These are phyloP conservation scores for Oncorhynchus gorbuscha DNA, from an alignment of 2,113 vertebrate species.

Conservation along the genomic window DNA sequence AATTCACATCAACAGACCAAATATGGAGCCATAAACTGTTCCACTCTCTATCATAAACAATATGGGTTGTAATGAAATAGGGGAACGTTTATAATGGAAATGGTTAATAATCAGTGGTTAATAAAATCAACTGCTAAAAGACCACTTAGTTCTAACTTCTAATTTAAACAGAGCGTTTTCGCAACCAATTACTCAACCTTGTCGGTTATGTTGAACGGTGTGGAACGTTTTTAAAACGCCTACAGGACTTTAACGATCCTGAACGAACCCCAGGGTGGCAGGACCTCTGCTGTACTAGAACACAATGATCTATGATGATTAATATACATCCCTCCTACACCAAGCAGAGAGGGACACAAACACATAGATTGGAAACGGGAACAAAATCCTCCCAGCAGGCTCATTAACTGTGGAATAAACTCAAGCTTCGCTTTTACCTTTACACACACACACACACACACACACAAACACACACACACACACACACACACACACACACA, in stretches of 20 bases:
- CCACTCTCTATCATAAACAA: background rate
- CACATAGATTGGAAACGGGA: background rate
- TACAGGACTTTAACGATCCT: background rate
- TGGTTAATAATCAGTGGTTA: background rate
- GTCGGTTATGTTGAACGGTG: background rate
- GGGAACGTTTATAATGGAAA: background rate
- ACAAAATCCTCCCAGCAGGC: background rate
- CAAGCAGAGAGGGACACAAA: background rate
- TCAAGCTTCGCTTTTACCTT: no score
- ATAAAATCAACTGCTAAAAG: background rate
- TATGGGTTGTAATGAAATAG: background rate
- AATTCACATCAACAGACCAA: background rate
- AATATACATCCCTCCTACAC: background rate
- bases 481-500: no score
- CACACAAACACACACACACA: no score
- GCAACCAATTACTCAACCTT: background rate
- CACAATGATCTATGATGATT: background rate
- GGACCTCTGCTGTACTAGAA: background rate
- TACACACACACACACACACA: no score
- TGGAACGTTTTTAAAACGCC: background rate
- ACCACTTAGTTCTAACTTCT: background rate
- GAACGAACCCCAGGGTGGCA: background rate
- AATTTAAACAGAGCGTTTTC: background rate
- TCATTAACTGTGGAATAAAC: background rate
- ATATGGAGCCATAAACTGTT: conserved; percentile 15